Conservation (phyloP, 2,888 invertebrate species). For the Teinopalpus imperialis region DNA sequence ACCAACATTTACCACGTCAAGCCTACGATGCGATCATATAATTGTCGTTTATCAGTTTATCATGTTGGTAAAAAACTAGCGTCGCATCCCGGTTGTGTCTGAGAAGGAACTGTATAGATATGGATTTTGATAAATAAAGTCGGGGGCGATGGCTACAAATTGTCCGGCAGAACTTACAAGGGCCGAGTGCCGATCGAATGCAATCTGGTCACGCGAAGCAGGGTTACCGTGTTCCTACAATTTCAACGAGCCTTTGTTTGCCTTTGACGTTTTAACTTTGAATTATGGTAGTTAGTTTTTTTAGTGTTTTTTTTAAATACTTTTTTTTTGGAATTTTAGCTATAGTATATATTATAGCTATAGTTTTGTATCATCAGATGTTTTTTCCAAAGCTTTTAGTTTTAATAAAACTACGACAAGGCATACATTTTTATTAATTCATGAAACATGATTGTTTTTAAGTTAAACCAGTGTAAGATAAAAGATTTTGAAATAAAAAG, state of each 20-base stretch:
- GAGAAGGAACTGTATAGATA: conserved; percentile 32
- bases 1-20: conserved; percentile 55
- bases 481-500: too few species aligned
- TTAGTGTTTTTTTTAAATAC: too few species aligned
- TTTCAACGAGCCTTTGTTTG: conserved; percentile 20
- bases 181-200: conserved; percentile 36
- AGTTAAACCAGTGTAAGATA: too few species aligned
- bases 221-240: conserved; percentile 15
- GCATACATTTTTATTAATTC: too few species aligned
- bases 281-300: too few species aligned
- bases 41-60: conserved; percentile 58
- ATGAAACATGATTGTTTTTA: too few species aligned
- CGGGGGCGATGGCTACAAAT: conserved; percentile 38
- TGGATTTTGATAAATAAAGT: conserved; percentile 49
- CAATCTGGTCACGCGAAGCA: conserved; percentile 46
- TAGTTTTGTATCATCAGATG: too few species aligned
- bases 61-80: conserved; percentile 61
- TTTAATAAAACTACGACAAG: too few species aligned
- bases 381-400: too few species aligned
- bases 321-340: too few species aligned
- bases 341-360: too few species aligned
- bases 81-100: conserved; percentile 52
- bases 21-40: conserved; percentile 57
- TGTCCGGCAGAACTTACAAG: conserved; percentile 46
- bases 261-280: conserved; percentile 3